Evolutionary conservation across 2,113 vertebrate species (phyloP).

Genomic region (Mastomys natalensis): DNA sequence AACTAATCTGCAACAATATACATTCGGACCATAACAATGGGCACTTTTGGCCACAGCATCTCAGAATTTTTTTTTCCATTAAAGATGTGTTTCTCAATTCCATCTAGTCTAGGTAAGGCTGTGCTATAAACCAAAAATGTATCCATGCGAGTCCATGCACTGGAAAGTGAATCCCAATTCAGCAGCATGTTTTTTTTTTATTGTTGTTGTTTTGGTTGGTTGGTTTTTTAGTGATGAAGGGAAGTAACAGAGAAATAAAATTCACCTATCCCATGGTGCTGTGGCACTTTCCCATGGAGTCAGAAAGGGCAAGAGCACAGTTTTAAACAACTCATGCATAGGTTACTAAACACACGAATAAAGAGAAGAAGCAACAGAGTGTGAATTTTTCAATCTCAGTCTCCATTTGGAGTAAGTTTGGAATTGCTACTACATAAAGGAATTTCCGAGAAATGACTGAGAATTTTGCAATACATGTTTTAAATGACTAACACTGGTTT

Average conservation of each 20-base stretch:
- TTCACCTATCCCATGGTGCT: background rate
- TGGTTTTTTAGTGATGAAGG: background rate
- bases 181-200: background rate
- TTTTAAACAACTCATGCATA: background rate
- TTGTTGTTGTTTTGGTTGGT: no score
- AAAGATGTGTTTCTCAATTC: background rate
- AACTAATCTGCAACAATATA: background rate
- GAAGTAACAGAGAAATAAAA: background rate
- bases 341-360: background rate
- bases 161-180: background rate
- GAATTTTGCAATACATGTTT: background rate
- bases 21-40: background rate
- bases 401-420: background rate
- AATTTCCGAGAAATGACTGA: background rate
- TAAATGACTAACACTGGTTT: background rate
- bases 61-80: background rate
- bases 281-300: background rate
- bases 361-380: background rate
- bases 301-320: background rate
- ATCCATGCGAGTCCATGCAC: background rate
- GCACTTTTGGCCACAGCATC: background rate
- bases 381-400: background rate
- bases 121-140: background rate
- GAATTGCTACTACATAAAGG: background rate
- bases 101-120: background rate